A percentile compares a stretch with the other conserved stretches of the same genome.
Evolutionary conservation across 2,888 invertebrate species (phyloP).

Genomic region (Homarus gammarus): DNA sequence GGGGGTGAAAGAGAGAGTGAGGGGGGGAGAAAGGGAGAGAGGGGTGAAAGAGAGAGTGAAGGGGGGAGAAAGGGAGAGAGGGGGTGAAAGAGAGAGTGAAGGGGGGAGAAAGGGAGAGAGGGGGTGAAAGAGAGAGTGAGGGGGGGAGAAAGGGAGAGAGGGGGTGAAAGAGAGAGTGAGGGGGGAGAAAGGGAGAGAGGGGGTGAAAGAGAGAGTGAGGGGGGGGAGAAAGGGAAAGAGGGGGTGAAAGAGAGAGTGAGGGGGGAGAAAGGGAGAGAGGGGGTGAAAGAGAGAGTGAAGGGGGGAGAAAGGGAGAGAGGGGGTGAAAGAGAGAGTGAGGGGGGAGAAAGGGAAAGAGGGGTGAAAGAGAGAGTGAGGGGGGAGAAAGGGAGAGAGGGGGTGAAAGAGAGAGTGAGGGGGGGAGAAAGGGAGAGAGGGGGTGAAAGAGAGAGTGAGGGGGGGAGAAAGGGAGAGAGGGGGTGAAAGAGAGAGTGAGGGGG

Average conservation of each 20-base stretch:
- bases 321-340: too few relatives aligned
- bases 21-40: neutral
- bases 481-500: neutral
- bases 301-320: too few relatives aligned
- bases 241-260: too few relatives aligned
- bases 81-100: too few relatives aligned
- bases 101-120: neutral
- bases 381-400: neutral
- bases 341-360: neutral
- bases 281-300: too few relatives aligned
- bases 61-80: neutral
- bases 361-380: too few relatives aligned
- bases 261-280: too few relatives aligned
- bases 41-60: neutral
- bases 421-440: neutral
- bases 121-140: too few relatives aligned
- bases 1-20: too few relatives aligned
- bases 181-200: neutral
- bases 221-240: too few relatives aligned
- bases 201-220: neutral
- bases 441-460: too few relatives aligned
- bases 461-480: neutral
- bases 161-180: too few relatives aligned
- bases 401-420: conserved; percentile 3
- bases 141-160: neutral